These are phyloP conservation scores for Lobophora halterata DNA, from an alignment of 2,888 invertebrate species.

Conservation along the genomic window DNA sequence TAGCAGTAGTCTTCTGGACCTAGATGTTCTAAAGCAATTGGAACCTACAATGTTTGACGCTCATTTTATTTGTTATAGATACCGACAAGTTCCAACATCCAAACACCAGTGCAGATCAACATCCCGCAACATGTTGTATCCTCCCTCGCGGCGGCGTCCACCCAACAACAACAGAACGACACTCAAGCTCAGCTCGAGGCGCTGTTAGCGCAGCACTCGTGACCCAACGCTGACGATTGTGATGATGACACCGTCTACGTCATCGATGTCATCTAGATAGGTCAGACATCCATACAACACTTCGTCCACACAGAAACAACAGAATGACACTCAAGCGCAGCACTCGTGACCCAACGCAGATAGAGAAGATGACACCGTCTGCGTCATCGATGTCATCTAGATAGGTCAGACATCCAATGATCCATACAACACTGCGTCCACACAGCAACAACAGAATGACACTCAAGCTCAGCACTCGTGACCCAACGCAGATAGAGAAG, in stretches of 20 bases:
- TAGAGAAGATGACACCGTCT: neutral
- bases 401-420: neutral
- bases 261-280: neutral
- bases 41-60: too few relatives aligned
- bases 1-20: too few relatives aligned
- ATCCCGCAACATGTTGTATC: conserved; percentile 80
- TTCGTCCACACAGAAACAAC: conserved; percentile 43
- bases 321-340: conserved; percentile 58
- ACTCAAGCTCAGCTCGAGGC: conserved; percentile 61
- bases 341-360: conserved; percentile 56
- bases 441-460: conserved; percentile 51
- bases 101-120: conserved; percentile 84
- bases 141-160: conserved; percentile 54
- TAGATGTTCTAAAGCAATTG: too few relatives aligned
- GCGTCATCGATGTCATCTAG: conserved; percentile 1
- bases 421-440: too few relatives aligned
- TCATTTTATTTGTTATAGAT: conserved; percentile 55
- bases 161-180: conserved; percentile 51
- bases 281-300: neutral
- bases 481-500: too few relatives aligned
- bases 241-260: neutral
- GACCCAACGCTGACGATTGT: conserved; percentile 36
- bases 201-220: conserved; percentile 62
- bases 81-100: conserved; percentile 80
- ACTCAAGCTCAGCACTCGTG: too few relatives aligned